Evolutionary conservation across 2,113 vertebrate genomes (phyloP), one percentile per base, ranked within the genome.

Genomic region (Hiodon tergisus): DNA sequence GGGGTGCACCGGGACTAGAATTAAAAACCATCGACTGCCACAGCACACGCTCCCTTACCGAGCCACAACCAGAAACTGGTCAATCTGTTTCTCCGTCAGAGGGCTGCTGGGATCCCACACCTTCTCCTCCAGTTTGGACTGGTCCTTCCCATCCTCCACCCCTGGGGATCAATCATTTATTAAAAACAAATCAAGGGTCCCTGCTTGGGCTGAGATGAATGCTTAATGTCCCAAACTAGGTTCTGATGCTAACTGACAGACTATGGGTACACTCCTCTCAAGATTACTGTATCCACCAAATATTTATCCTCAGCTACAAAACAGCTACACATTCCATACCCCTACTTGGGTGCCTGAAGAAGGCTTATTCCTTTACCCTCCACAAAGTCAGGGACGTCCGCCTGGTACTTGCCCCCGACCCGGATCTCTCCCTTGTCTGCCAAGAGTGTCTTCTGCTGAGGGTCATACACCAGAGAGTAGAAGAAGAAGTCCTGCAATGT

Each of bases 11-110:
- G 31, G 31, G 31, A 31, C 31, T 31, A 2, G 31, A 31, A 31
- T 31, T 31, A 31, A 31, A 31, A 31, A 31, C 31, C 31, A 31
- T 31, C 31, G 31, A 31, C 31, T 31, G 31, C 31, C 31, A 66
- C 31, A 31, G 31, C 31, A 31, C 31, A 31, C 31, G 8, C 6
- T 61, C 46, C 74, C 95, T 93, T 89, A 99, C 97, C 97, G 92
- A 87, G 97, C 96, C 50, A 99, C 96, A 17, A 99, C 96, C 74
- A 99, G 89, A 83, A 99, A 99, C 88, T 99, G 97, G 87, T 99
- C 96, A 3, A 99, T 98, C 89, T 99, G 95, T 83, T 98, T 98
- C 89, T 98, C 96, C 6, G 91, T 92, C 71, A 98, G 89, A 0
- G 92, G 92, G 77, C 92, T 97, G 89, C 88, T 93, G 0, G 95